Conservation (phyloP, 2,888 invertebrate genomes). For the Synergus umbraculus region DNA sequence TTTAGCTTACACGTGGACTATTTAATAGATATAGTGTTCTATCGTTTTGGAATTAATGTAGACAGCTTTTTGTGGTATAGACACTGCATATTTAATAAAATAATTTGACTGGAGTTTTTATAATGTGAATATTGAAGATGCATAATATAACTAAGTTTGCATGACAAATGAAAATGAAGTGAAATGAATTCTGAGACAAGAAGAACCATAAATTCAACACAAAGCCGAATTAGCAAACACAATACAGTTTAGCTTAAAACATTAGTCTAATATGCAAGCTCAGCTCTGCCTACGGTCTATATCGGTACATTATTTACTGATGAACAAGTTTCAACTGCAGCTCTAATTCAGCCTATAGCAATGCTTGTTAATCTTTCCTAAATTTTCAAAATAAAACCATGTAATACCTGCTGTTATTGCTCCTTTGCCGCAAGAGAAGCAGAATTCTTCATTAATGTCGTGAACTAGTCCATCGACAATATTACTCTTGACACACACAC, state of each 20-base stretch:
- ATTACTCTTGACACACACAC: not conserved
- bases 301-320: not conserved
- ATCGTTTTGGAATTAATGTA: too few species aligned
- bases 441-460: slow-evolving; percentile 68
- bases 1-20: not conserved
- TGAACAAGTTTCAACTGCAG: not conserved
- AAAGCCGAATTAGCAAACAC: not conserved
- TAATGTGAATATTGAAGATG: not conserved
- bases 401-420: slow-evolving; percentile 71
- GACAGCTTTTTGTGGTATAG: too few species aligned
- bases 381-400: slow-evolving; percentile 44
- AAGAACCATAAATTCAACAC: not conserved
- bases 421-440: slow-evolving; percentile 71
- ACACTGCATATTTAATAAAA: not conserved
- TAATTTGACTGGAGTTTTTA: not conserved
- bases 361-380: slow-evolving; percentile 1
- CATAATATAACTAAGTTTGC: not conserved
- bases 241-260: not conserved
- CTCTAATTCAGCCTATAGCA: slow-evolving; percentile 2
- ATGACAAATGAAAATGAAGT: not conserved
- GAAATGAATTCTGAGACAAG: not conserved
- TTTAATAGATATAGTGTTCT: not conserved
- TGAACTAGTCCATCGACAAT: not conserved
- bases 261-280: slow-evolving; percentile 1
- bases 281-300: not conserved